phyloP scores from a whole-genome alignment of 2,113 vertebrate genomes.

The Nibea coibor region DNA sequence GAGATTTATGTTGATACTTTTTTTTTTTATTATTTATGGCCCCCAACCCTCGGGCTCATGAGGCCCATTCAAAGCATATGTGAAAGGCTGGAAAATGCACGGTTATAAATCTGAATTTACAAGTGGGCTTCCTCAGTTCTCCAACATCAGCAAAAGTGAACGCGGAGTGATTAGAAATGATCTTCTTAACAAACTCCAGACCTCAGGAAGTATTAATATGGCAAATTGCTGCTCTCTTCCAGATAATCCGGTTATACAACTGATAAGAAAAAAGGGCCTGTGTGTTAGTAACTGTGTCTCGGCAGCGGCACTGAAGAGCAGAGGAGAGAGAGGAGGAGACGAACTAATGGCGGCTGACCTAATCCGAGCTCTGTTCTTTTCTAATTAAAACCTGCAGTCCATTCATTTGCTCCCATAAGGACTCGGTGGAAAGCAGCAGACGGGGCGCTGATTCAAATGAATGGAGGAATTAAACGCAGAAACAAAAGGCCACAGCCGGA shows the following conservation, averaged over 20 bases:
- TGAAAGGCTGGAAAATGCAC: constrained; percentile 4
- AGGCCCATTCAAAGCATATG: constrained; percentile 34
- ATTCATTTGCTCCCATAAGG: constrained; percentile 68
- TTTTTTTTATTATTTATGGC: constrained; percentile 19
- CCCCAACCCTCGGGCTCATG: background rate
- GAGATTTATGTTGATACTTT: constrained; percentile 25
- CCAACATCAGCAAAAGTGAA: constrained; percentile 23
- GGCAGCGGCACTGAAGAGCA: constrained; percentile 10
- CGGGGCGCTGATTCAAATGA: constrained; percentile 66
- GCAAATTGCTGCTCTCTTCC: constrained; percentile 34
- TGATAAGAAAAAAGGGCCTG: background rate
- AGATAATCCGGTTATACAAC: constrained; percentile 39
- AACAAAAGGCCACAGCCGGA: constrained; percentile 61
- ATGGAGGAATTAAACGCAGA: constrained; percentile 67
- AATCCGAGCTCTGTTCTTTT: constrained; percentile 58
- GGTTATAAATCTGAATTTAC: constrained; percentile 29
- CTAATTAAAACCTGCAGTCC: constrained; percentile 74
- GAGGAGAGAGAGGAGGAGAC: constrained; percentile 24
- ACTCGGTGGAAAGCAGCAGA: constrained; percentile 46
- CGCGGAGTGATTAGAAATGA: constrained; percentile 8
- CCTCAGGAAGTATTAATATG: constrained; percentile 33
- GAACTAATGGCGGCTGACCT: constrained; percentile 47
- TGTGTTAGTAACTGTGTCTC: background rate
- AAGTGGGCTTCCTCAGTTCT: background rate
- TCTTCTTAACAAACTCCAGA: constrained; percentile 45